Conservation (phyloP, 1,140 invertebrate species). For the Pseudobourletiella spinata region DNA sequence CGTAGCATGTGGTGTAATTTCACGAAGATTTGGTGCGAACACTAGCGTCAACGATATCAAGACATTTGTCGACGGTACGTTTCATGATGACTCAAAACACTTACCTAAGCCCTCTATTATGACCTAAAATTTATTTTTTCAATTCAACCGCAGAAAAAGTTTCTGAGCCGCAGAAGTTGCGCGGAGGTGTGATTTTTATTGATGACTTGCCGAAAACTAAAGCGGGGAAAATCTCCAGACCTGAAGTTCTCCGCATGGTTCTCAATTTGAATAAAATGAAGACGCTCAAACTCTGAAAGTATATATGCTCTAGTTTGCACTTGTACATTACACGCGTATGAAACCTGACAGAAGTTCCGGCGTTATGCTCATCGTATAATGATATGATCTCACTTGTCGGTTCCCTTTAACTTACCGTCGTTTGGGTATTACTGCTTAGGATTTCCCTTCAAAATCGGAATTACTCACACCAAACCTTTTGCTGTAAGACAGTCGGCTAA, state of each 20-base stretch:
- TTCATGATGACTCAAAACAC: too few species aligned
- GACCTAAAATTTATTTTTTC: background rate
- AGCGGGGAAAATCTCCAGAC: background rate
- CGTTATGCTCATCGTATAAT: too few species aligned
- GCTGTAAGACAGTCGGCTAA: too few species aligned
- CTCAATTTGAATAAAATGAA: conserved; percentile 5
- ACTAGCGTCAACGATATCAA: background rate
- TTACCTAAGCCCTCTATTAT: too few species aligned
- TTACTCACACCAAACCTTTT: too few species aligned
- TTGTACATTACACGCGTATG: too few species aligned
- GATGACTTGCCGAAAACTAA: conserved; percentile 3
- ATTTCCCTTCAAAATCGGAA: too few species aligned
- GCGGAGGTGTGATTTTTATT: conserved; percentile 4
- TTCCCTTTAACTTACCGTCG: too few species aligned
- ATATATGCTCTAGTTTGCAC: too few species aligned
- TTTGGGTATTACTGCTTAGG: too few species aligned
- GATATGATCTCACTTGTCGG: too few species aligned
- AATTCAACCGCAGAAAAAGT: background rate
- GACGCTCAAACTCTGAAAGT: background rate
- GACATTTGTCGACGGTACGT: background rate
- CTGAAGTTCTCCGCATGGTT: background rate
- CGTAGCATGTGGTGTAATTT: conserved; percentile 1
- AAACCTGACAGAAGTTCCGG: too few species aligned
- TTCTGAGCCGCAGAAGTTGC: background rate
- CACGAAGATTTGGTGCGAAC: background rate